Conservation (phyloP, 2,888 invertebrate genomes). For the Drosophila ezoana region DNA sequence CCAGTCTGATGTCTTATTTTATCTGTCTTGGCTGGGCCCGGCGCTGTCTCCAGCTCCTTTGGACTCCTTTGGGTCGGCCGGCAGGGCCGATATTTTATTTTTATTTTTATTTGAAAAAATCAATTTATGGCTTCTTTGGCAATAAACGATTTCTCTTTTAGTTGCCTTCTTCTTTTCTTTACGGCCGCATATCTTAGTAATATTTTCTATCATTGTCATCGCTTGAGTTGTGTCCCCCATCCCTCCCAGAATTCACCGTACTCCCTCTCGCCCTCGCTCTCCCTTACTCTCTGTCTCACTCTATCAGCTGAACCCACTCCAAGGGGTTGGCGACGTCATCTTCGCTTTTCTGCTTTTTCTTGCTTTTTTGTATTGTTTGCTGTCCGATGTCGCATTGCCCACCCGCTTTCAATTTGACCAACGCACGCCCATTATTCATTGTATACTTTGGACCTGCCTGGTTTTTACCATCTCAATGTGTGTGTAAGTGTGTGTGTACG, state of each 20-base stretch:
- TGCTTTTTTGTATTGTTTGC: slow-evolving; percentile 35
- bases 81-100: slow-evolving; percentile 76
- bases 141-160: slow-evolving; percentile 83
- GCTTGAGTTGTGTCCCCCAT: slow-evolving; percentile 49
- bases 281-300: background rate
- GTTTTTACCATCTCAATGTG: slow-evolving; percentile 17
- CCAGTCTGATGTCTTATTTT: slow-evolving; percentile 53
- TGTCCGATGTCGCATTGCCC: slow-evolving; percentile 17
- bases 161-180: slow-evolving; percentile 77
- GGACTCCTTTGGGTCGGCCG: slow-evolving; percentile 29
- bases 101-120: slow-evolving; percentile 82
- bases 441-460: slow-evolving; percentile 32
- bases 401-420: slow-evolving; percentile 46
- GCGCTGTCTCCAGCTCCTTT: slow-evolving; percentile 4
- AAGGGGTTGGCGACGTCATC: slow-evolving; percentile 39
- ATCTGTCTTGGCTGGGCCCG: slow-evolving; percentile 17
- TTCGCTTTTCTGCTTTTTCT: background rate
- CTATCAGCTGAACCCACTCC: background rate
- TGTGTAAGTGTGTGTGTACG: slow-evolving; percentile 18
- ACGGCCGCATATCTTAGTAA: slow-evolving; percentile 81
- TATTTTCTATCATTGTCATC: slow-evolving; percentile 82
- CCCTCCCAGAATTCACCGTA: background rate
- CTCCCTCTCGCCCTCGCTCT: background rate
- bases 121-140: slow-evolving; percentile 81
- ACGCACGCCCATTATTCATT: slow-evolving; percentile 64